A percentile compares a stretch with the other conserved stretches of the same genome.
These are phyloP conservation scores for Acanthurus tractus DNA, from an alignment of 2,797 vertebrate genomes.

Conservation along the genomic window DNA sequence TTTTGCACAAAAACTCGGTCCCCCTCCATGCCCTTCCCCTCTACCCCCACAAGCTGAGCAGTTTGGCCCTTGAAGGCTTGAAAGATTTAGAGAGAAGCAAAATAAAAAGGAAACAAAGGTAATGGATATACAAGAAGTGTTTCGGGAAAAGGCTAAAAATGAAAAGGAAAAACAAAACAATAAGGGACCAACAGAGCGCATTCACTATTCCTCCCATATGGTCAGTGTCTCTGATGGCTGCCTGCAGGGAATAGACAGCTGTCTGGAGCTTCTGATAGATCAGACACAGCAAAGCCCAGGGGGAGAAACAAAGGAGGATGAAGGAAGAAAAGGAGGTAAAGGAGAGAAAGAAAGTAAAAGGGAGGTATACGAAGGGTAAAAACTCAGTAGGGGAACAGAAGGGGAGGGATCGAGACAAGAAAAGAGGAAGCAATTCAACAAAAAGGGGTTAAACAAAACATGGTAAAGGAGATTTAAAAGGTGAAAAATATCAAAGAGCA, in stretches of 20 bases:
- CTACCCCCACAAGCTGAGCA: not conserved
- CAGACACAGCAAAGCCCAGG: constrained; percentile 64
- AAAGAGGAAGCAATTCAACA: not conserved
- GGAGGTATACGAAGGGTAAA: constrained; percentile 45
- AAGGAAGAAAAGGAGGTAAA: constrained; percentile 17
- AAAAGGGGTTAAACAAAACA: not conserved
- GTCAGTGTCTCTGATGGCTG: constrained; percentile 66
- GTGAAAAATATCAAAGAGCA: not conserved
- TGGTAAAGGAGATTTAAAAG: not conserved
- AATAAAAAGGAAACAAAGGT: constrained; percentile 45
- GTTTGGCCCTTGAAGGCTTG: constrained; percentile 6
- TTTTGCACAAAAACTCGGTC: constrained; percentile 35
- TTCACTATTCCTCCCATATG: constrained; percentile 71
- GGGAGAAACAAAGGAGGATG: constrained; percentile 38
- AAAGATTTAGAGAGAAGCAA: constrained; percentile 18
- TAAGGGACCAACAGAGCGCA: constrained; percentile 32
- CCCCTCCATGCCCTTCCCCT: not conserved
- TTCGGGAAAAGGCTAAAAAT: constrained; percentile 19
- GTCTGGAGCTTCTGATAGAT: constrained; percentile 72
- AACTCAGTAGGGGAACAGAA: constrained; percentile 44
- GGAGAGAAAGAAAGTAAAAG: constrained; percentile 32
- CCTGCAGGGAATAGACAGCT: constrained; percentile 77
- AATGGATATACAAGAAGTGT: constrained; percentile 6
- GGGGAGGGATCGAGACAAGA: not conserved
- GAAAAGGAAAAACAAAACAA: constrained; percentile 50